phyloP scores from a whole-genome alignment of 2,888 invertebrate species.

The Drosophila mulleri region DNA sequence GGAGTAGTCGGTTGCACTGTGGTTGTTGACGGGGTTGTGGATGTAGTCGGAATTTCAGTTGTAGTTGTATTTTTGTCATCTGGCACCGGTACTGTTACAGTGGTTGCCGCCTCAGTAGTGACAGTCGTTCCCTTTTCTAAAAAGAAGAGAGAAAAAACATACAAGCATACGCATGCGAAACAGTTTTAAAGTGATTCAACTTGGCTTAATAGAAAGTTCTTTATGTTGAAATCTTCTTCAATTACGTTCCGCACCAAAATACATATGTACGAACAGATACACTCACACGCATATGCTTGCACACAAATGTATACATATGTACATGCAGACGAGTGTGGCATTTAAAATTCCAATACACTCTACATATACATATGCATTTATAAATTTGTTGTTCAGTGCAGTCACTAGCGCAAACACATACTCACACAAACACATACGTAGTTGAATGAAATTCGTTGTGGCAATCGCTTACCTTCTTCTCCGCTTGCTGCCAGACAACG shows the following conservation, averaged over 20 bases:
- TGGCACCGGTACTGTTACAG: conserved; percentile 24
- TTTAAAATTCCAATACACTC: conserved; percentile 55
- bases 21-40: conserved; percentile 11
- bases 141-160: neutral
- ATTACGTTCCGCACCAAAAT: conserved; percentile 35
- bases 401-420: conserved; percentile 6
- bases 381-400: conserved; percentile 29
- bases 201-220: conserved; percentile 37
- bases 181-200: conserved; percentile 16
- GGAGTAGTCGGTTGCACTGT: conserved; percentile 22
- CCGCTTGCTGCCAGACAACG: conserved; percentile 48
- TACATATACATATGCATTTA: conserved; percentile 15
- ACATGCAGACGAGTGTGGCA: conserved; percentile 38
- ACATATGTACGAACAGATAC: conserved; percentile 1
- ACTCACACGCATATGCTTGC: conserved; percentile 1
- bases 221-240: conserved; percentile 42
- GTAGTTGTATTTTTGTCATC: conserved; percentile 38
- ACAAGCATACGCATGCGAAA: conserved; percentile 6
- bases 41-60: conserved; percentile 8
- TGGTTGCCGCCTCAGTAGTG: conserved; percentile 13
- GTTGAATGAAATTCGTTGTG: conserved; percentile 45
- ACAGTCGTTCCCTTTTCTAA: conserved; percentile 10
- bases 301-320: neutral
- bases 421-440: conserved; percentile 4
- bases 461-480: conserved; percentile 61